Evolutionary conservation across 2,888 invertebrate species (phyloP).

Genomic region (Chymomyza amoena): DNA sequence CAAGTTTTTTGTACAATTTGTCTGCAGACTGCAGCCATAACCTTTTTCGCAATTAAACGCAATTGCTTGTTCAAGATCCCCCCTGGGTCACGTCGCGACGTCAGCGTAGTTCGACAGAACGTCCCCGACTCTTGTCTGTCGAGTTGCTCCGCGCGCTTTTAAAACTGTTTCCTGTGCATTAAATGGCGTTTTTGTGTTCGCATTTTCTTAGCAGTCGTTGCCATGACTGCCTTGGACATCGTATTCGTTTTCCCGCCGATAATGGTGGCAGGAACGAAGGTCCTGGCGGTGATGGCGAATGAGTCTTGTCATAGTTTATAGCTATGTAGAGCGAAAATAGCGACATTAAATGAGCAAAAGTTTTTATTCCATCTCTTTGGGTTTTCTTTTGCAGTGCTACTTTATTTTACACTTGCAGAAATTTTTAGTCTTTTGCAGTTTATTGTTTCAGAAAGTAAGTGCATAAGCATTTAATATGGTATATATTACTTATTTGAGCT

Average conservation of each 20-base stretch:
- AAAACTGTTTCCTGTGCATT: constrained; percentile 72
- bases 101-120: constrained; percentile 12
- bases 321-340: constrained; percentile 51
- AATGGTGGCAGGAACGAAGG: background rate
- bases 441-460: too few relatives aligned
- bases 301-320: constrained; percentile 48
- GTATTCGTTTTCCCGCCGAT: constrained; percentile 30
- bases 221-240: constrained; percentile 7
- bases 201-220: constrained; percentile 36
- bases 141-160: constrained; percentile 45
- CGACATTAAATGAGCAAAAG: constrained; percentile 67
- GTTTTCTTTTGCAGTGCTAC: constrained; percentile 41
- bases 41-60: constrained; percentile 73
- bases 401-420: constrained; percentile 39
- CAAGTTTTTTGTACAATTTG: constrained; percentile 53
- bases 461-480: background rate
- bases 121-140: constrained; percentile 35
- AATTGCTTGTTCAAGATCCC: constrained; percentile 57
- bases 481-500: background rate
- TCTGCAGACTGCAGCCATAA: constrained; percentile 49
- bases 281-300: background rate
- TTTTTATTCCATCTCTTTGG: constrained; percentile 60
- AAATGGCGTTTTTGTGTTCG: constrained; percentile 74
- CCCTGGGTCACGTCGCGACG: constrained; percentile 38
- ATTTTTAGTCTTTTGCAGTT: background rate